Conservation (phyloP, 2,113 vertebrate species). For the Onychorhynchus coronatus region DNA sequence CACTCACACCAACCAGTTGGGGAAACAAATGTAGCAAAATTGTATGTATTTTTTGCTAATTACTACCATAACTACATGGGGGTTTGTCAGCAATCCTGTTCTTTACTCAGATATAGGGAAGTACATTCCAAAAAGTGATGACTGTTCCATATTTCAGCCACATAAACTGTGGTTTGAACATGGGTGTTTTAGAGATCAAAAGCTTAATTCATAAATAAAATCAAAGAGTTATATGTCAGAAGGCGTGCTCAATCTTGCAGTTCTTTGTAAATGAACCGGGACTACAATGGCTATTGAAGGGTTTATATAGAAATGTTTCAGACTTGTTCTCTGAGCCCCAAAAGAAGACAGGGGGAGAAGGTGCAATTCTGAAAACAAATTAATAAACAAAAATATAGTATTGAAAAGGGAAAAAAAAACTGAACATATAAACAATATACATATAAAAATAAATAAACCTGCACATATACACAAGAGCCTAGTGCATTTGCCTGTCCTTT, state of each 20-base stretch:
- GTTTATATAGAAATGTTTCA: neutral
- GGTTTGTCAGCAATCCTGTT: neutral
- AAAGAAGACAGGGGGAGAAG: neutral
- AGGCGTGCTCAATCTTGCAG: neutral
- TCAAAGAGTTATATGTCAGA: neutral
- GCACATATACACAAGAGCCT: neutral
- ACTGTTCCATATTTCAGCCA: neutral
- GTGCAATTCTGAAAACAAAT: neutral
- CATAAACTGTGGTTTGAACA: neutral
- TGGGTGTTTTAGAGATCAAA: neutral
- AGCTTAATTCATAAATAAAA: neutral
- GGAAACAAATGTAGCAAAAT: slow-evolving; percentile 51
- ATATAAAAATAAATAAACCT: too few relatives aligned
- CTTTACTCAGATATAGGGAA: neutral
- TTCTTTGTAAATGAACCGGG: neutral
- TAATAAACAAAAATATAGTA: neutral
- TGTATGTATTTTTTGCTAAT: slow-evolving; percentile 26
- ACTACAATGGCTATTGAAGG: neutral
- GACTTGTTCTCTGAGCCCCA: neutral
- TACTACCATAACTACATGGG: neutral
- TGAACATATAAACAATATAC: neutral
- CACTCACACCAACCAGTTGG: neutral
- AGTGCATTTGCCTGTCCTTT: neutral
- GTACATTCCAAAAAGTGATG: neutral
- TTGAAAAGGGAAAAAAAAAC: neutral